Percentiles rank a stretch among this genome's conserved stretches.
phyloP scores from a whole-genome alignment of 2,113 vertebrate species.

The Myodes glareolus region DNA sequence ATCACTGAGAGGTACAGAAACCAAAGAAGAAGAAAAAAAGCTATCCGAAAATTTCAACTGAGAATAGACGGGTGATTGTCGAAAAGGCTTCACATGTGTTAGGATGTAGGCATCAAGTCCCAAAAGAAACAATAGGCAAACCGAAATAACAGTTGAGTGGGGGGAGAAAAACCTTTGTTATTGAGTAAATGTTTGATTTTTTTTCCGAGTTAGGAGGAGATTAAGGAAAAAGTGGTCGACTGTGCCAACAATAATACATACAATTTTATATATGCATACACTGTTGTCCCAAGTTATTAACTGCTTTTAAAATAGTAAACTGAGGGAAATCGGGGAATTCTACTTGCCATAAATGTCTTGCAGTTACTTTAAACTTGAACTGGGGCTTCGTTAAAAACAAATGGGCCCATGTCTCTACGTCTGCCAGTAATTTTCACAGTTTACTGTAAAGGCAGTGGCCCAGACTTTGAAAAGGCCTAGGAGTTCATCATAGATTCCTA shows the following conservation, averaged over 20 bases:
- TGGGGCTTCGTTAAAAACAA: slow-evolving; percentile 62
- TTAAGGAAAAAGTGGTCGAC: slow-evolving; percentile 52
- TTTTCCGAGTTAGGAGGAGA: slow-evolving; percentile 52
- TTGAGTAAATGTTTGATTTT: slow-evolving; percentile 60
- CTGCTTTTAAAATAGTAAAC: slow-evolving; percentile 55
- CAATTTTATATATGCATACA: background rate
- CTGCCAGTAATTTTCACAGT: slow-evolving; percentile 70
- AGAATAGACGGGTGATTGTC: background rate
- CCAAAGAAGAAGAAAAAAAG: background rate
- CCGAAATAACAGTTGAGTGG: slow-evolving; percentile 42
- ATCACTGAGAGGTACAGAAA: slow-evolving; percentile 19
- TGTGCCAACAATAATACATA: slow-evolving; percentile 63
- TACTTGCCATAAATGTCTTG: slow-evolving; percentile 27
- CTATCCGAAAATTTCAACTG: background rate
- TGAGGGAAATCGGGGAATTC: background rate
- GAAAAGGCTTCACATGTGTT: background rate
- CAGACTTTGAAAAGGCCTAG: slow-evolving; percentile 24
- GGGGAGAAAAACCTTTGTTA: slow-evolving; percentile 4
- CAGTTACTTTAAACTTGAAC: slow-evolving; percentile 61
- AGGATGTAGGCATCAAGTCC: background rate
- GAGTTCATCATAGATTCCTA: slow-evolving; percentile 13
- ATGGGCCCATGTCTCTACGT: slow-evolving; percentile 31
- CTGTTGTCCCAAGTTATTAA: slow-evolving; percentile 37
- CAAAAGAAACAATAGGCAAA: slow-evolving; percentile 55
- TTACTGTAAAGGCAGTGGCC: slow-evolving; percentile 53